phyloP scores from a whole-genome alignment of 2,888 invertebrate genomes.

The Willowsia nigromaculata region DNA sequence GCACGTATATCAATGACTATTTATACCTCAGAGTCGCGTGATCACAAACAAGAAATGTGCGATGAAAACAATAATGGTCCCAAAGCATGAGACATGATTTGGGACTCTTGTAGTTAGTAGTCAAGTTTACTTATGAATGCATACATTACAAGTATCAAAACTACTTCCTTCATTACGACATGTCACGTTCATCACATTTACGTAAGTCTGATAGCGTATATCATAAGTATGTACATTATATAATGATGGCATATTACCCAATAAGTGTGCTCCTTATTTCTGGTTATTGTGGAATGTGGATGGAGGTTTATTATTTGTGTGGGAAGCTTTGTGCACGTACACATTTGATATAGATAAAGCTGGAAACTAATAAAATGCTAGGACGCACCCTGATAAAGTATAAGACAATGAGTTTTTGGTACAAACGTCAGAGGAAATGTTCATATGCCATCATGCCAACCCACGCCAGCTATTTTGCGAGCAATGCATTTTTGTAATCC shows the following conservation, averaged over 20 bases:
- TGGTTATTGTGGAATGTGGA: too few species aligned
- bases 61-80: constrained; percentile 29
- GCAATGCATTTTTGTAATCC: background rate
- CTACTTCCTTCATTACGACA: constrained; percentile 24
- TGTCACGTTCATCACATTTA: constrained; percentile 5
- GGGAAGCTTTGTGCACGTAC: background rate
- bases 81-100: constrained; percentile 48
- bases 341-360: background rate
- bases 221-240: too few species aligned
- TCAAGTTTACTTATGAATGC: background rate
- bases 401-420: background rate
- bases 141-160: background rate
- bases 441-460: background rate
- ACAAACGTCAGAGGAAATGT: background rate
- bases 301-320: background rate
- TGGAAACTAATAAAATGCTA: background rate
- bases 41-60: background rate
- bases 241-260: too few species aligned
- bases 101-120: background rate
- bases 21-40: background rate
- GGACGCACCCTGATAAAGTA: background rate
- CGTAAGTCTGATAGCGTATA: too few species aligned
- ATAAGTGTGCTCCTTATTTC: too few species aligned
- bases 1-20: background rate
- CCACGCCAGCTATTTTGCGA: background rate